These are phyloP conservation scores for Genyomyrus donnyi DNA, from an alignment of 2,113 vertebrate species.

Conservation along the genomic window DNA sequence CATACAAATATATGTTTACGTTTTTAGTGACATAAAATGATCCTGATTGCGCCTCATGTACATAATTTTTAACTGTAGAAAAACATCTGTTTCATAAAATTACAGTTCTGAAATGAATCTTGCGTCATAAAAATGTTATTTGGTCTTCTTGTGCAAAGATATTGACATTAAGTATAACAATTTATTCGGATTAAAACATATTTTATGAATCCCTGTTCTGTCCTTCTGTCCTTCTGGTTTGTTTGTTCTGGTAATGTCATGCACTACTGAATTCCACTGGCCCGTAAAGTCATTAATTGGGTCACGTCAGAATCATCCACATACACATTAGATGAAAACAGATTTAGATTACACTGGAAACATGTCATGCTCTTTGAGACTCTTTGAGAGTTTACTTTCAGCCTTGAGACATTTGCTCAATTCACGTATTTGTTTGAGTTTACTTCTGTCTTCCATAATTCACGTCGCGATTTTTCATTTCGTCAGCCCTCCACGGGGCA, in stretches of 20 bases:
- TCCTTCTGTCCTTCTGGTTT: not conserved
- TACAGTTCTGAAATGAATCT: not conserved
- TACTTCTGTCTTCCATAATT: not conserved
- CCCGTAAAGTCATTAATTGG: not conserved
- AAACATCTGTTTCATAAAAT: not conserved
- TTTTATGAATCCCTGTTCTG: not conserved
- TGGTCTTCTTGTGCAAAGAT: not conserved
- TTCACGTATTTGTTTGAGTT: not conserved
- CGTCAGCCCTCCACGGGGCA: not conserved
- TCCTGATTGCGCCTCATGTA: not conserved
- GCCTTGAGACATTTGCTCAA: not conserved
- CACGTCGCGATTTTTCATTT: not conserved
- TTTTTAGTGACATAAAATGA: not conserved
- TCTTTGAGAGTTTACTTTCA: not conserved
- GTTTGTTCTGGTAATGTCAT: not conserved
- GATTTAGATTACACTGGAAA: not conserved
- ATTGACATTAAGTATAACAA: slow-evolving; percentile 5
- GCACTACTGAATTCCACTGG: not conserved
- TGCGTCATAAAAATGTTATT: not conserved
- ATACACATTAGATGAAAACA: not conserved
- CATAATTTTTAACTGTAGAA: not conserved
- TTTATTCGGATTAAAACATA: not conserved
- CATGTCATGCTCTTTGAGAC: not conserved
- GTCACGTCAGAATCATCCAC: slow-evolving; percentile 1
- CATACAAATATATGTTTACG: not conserved